Percentiles rank a stretch among this genome's conserved stretches.
phyloP scores from a whole-genome alignment of 2,113 vertebrate genomes.

The Panthera tigris region DNA sequence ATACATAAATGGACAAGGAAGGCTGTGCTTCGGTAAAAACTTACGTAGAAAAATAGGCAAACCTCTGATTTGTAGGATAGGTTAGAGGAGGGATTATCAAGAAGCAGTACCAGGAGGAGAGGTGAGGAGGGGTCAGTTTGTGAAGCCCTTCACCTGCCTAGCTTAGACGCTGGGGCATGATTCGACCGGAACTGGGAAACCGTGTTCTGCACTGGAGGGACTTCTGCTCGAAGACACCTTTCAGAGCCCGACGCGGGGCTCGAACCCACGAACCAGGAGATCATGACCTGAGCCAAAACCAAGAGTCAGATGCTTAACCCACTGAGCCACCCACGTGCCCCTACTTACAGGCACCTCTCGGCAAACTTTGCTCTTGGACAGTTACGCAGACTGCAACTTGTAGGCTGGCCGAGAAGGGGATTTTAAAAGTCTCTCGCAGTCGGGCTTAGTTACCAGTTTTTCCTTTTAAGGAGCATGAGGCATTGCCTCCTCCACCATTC shows the following conservation, averaged over 20 bases:
- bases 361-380: neutral
- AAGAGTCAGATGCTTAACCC: too few relatives aligned
- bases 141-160: neutral
- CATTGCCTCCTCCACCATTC: neutral
- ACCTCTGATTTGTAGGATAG: neutral
- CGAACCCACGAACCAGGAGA: too few relatives aligned
- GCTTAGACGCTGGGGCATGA: neutral
- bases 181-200: neutral
- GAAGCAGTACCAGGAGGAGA: neutral
- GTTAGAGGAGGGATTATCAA: neutral
- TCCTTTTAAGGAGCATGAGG: neutral
- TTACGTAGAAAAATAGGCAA: neutral
- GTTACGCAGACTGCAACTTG: neutral
- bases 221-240: neutral
- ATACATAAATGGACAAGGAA: neutral
- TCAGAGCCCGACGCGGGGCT: too few relatives aligned
- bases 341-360: neutral
- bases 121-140: neutral
- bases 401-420: neutral
- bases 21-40: neutral
- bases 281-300: too few relatives aligned
- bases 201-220: rapidly evolving
- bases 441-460: neutral
- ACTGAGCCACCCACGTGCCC: too few relatives aligned
- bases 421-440: neutral